Conservation (phyloP, 2,113 vertebrate species). For the Alethe castanea region DNA sequence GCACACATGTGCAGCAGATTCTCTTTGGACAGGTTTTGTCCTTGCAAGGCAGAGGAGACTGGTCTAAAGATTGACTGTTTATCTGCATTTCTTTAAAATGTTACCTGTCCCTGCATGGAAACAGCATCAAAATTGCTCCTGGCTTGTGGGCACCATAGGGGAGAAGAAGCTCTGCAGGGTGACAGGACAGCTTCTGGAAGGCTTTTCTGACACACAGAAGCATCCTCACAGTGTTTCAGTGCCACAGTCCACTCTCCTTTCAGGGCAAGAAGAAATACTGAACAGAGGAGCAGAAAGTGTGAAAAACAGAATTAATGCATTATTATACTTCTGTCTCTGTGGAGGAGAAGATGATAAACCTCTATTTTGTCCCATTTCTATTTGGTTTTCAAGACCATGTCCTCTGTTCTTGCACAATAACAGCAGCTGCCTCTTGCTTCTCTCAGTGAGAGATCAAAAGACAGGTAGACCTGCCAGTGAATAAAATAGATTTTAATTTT, state of each 20-base stretch:
- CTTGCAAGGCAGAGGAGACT: background rate
- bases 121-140: rapidly evolving
- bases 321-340: background rate
- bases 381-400: background rate
- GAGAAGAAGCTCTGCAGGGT: background rate
- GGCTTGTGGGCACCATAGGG: no score
- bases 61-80: background rate
- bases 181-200: background rate
- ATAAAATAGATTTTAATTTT: background rate
- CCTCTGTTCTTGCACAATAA: background rate
- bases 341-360: background rate
- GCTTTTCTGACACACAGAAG: background rate
- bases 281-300: background rate
- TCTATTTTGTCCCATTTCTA: rapidly evolving
- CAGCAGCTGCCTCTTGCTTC: background rate
- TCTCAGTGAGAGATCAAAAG: background rate
- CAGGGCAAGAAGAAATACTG: background rate
- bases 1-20: background rate
- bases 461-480: background rate
- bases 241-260: background rate
- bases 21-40: background rate
- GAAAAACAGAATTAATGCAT: background rate
- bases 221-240: background rate
- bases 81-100: background rate
- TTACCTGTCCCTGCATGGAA: background rate